Percentiles rank a stretch among this genome's conserved stretches.
phyloP scores from a whole-genome alignment of 1,140 invertebrate species.

The Cyphomyrmex costatus region DNA sequence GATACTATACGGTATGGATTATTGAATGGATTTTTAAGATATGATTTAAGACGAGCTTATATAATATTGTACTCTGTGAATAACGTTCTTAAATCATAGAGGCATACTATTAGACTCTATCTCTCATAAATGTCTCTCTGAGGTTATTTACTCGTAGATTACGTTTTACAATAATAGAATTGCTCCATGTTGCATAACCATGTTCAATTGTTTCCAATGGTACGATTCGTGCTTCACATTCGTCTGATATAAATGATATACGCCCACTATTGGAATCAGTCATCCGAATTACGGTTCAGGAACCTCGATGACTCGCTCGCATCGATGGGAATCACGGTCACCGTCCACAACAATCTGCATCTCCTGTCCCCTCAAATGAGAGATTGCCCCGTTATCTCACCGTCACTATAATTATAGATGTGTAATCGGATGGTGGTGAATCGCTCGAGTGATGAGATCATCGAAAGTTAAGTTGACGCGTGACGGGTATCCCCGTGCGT shows the following conservation, averaged over 20 bases:
- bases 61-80: not conserved
- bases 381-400: constrained; percentile 6
- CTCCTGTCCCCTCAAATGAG: not conserved
- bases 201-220: constrained; percentile 6
- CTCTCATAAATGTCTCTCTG: not conserved
- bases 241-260: not conserved
- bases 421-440: not conserved
- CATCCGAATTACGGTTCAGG: not conserved
- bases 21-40: not conserved
- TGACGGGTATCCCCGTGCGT: not conserved
- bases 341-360: constrained; percentile 2
- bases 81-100: not conserved
- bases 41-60: not conserved
- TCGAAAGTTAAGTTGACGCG: constrained; percentile 20
- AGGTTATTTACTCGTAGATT: not conserved
- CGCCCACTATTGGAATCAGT: constrained; percentile 7
- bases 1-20: not conserved
- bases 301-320: not conserved
- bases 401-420: constrained; percentile 34
- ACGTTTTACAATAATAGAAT: constrained; percentile 17
- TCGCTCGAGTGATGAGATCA: not conserved
- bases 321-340: not conserved
- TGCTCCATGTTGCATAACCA: not conserved
- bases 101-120: not conserved
- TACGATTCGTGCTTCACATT: not conserved